These are phyloP conservation scores for Octonoba sinensis DNA, from an alignment of 2,888 invertebrate genomes.

Conservation along the genomic window DNA sequence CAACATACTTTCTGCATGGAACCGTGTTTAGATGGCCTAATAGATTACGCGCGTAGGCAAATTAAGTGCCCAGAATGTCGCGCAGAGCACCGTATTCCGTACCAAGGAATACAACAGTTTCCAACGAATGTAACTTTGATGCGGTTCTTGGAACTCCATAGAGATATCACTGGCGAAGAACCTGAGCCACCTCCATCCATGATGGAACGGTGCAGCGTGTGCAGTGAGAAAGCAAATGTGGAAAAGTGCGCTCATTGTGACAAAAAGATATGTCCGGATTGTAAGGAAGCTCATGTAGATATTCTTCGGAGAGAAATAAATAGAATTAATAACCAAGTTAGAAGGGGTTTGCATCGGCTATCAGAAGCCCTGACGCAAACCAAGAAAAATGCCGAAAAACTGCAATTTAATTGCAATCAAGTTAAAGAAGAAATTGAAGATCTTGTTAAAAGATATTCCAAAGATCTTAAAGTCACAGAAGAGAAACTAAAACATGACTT, in stretches of 20 bases:
- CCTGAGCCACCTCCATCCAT: slow-evolving; percentile 67
- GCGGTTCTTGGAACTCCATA: slow-evolving; percentile 93
- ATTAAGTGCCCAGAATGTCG: slow-evolving; percentile 98
- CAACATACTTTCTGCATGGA: slow-evolving; percentile 99
- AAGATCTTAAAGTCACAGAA: slow-evolving; percentile 76
- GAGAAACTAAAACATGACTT: slow-evolving; percentile 75
- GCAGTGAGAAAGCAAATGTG: slow-evolving; percentile 91
- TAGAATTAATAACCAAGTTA: slow-evolving; percentile 76
- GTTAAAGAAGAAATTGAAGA: slow-evolving; percentile 95
- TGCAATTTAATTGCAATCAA: slow-evolving; percentile 89
- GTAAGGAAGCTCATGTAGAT: slow-evolving; percentile 94
- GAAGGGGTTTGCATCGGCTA: slow-evolving; percentile 86
- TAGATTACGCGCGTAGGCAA: slow-evolving; percentile 94
- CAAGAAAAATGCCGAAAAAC: slow-evolving; percentile 89
- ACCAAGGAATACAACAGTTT: slow-evolving; percentile 93
- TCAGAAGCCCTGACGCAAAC: slow-evolving; percentile 82
- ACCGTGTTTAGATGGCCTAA: slow-evolving; percentile 97
- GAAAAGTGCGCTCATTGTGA: slow-evolving; percentile 94
- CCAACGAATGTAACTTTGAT: slow-evolving; percentile 96
- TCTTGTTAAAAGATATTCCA: slow-evolving; percentile 74
- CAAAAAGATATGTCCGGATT: slow-evolving; percentile 95
- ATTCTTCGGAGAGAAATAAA: slow-evolving; percentile 91
- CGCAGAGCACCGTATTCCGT: slow-evolving; percentile 95
- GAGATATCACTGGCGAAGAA: slow-evolving; percentile 78
- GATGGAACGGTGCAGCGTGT: slow-evolving; percentile 83